Conservation (phyloP, 2,113 vertebrate species). For the Microtus pennsylvanicus region DNA sequence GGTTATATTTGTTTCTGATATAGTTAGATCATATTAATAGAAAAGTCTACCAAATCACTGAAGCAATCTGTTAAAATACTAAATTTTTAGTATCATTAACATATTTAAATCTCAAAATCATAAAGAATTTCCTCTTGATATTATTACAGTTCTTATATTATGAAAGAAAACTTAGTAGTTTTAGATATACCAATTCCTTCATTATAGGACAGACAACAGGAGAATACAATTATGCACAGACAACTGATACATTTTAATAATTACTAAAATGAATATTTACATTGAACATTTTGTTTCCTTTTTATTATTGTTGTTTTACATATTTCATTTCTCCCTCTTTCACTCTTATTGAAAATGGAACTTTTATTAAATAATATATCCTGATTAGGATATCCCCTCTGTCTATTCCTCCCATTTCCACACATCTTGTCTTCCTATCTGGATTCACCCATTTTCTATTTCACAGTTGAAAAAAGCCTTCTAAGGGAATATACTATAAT, state of each 20-base stretch:
- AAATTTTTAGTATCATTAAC: conserved; percentile 12
- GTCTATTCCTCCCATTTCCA: fast-evolving
- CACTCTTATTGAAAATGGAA: background rate
- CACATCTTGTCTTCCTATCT: background rate
- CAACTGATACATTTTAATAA: background rate
- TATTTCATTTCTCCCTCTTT: background rate
- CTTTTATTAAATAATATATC: background rate
- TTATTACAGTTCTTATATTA: background rate
- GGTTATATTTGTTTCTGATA: background rate
- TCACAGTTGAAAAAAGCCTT: background rate
- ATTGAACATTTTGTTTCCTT: background rate
- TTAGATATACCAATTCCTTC: background rate
- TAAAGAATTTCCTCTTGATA: background rate
- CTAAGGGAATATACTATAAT: too few species aligned
- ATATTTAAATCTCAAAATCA: background rate
- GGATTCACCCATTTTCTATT: background rate
- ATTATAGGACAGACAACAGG: background rate
- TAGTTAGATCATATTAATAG: conserved; percentile 1
- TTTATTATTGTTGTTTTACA: background rate
- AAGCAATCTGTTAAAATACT: background rate
- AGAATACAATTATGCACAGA: background rate
- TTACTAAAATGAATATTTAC: background rate
- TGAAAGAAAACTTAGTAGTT: background rate
- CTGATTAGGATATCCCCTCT: background rate
- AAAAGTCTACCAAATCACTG: background rate